Evolutionary conservation across 2,888 invertebrate genomes (phyloP).

Genomic region (Plebejus anna): DNA sequence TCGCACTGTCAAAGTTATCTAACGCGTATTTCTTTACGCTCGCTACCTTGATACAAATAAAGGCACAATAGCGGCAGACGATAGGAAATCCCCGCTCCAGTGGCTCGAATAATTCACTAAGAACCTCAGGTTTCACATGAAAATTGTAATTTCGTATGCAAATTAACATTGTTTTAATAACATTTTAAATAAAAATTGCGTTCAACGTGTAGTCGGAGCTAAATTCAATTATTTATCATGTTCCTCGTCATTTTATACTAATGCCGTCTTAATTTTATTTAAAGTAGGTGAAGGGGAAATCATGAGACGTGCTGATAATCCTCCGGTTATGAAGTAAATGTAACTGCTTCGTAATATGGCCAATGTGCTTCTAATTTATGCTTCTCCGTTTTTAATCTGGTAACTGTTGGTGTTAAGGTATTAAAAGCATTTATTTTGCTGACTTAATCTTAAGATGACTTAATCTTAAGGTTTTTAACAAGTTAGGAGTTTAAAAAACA

Average conservation of each 20-base stretch:
- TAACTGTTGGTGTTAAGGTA: too few relatives aligned
- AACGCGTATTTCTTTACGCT: conserved; percentile 63
- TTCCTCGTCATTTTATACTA: not conserved
- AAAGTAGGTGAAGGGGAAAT: conserved; percentile 5
- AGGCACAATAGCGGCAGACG: conserved; percentile 65
- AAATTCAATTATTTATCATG: conserved; percentile 14
- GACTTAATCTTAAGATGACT: not conserved
- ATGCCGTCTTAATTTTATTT: not conserved
- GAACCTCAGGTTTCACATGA: conserved; percentile 70
- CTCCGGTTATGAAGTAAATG: conserved; percentile 36
- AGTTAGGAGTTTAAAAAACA: too few relatives aligned
- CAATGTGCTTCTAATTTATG: conserved; percentile 1
- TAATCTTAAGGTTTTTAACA: too few relatives aligned
- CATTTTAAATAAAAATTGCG: conserved; percentile 34
- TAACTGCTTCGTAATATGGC: not conserved
- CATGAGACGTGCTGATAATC: conserved; percentile 41
- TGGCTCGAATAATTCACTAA: conserved; percentile 73
- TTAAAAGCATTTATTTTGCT: not conserved
- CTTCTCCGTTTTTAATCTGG: not conserved
- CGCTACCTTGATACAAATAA: conserved; percentile 69
- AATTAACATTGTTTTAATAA: conserved; percentile 60
- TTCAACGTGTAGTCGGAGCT: not conserved
- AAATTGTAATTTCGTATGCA: conserved; percentile 74
- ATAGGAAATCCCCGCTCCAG: conserved; percentile 75
- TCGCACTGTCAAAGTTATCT: conserved; percentile 47